Evolutionary conservation across 2,113 vertebrate species (phyloP), one percentile per base, ranked within the genome.

Genomic region (Colaptes auratus): DNA sequence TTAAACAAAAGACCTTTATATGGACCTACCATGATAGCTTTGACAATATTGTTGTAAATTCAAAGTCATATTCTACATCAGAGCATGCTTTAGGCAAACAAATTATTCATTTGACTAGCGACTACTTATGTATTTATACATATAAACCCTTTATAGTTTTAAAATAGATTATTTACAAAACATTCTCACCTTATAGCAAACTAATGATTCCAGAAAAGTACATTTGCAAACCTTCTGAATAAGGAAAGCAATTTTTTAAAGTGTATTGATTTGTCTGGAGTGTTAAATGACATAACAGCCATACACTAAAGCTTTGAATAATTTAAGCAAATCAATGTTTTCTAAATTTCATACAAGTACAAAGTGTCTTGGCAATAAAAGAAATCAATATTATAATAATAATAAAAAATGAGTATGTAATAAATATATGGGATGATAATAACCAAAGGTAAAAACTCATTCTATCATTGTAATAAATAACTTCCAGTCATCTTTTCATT

Each of bases 261-360:
- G 76, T 87, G 84, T 88, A 98, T 98, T 96, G 97, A 98, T 98
- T 97, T 95, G 76, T 95, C 95, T 97, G 96, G 97, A 97, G 96
- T 98, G 97, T 98, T 98, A 97, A 98, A 96, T 97, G 96, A 94
- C 96, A 97, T 96, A 97, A 97, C 88, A 96, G 79, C 86, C 74
- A 94, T 97, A 97, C n/a, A 97, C 86, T 95, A 96, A 96, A 95
- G 87, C 92, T 95, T 67, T 98, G 97, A 98, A 98, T 98, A 97
- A 98, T 98, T 98, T 98, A 97, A 94, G 88, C 67, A 96, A 97
- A 98, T 98, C 98, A 97, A 98, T 98, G 87, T 83, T 97, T 98
- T 97, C 86, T 97, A 94, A 97, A 97, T 97, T 97, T 98, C 91
- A 94, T 97, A 97, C 84, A 96, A 96, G 93, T 97, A 72, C 55